These are phyloP conservation scores for Dolichoris vasculosae DNA, from an alignment of 1,140 invertebrate genomes.

Conservation along the genomic window DNA sequence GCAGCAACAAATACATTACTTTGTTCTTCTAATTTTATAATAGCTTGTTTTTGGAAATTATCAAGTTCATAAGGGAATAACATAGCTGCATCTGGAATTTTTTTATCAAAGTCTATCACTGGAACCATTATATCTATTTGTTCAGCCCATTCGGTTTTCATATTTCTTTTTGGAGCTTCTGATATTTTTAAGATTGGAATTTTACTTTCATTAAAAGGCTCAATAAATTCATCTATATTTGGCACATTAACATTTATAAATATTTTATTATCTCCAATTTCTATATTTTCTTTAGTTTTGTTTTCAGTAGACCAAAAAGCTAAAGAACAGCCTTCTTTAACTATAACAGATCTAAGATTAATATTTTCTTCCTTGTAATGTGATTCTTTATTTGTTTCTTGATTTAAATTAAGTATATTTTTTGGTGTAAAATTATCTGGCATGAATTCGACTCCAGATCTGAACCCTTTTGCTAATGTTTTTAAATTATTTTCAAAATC, in stretches of 20 bases:
- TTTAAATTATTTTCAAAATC: constrained; percentile 77
- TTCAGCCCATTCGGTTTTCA: constrained; percentile 87
- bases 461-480: constrained; percentile 80
- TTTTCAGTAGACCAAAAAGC: constrained; percentile 24
- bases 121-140: constrained; percentile 87
- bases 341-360: constrained; percentile 33
- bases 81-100: constrained; percentile 89
- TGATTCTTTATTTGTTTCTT: constrained; percentile 32
- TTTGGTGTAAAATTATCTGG: constrained; percentile 72
- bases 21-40: constrained; percentile 93
- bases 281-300: constrained; percentile 30
- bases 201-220: constrained; percentile 66
- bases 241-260: constrained; percentile 55
- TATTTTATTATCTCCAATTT: constrained; percentile 53
- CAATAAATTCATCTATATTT: constrained; percentile 63
- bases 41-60: constrained; percentile 97
- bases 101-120: constrained; percentile 87
- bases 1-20: constrained; percentile 98
- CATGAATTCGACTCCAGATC: constrained; percentile 76
- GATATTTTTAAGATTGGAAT: constrained; percentile 76
- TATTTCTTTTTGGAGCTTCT: constrained; percentile 56
- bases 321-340: constrained; percentile 32
- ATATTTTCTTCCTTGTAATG: constrained; percentile 24
- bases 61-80: constrained; percentile 96
- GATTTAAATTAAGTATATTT: constrained; percentile 12